Evolutionary conservation across 2,113 vertebrate genomes (phyloP).

Genomic region (Guaruba guarouba): DNA sequence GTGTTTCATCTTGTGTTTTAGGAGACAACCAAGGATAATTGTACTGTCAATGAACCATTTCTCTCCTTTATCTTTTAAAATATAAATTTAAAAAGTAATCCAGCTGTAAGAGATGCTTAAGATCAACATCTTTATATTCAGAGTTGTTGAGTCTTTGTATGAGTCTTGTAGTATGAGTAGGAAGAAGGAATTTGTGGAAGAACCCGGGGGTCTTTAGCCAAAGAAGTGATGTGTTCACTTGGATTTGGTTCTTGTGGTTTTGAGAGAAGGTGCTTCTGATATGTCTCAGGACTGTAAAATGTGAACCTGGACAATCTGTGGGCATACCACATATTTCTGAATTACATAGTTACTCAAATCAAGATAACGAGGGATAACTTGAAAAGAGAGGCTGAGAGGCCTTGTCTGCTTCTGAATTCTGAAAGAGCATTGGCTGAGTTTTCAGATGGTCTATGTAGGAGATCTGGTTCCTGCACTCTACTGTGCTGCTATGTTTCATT

Average conservation of each 20-base stretch:
- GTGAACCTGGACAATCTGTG: neutral
- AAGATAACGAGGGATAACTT: neutral
- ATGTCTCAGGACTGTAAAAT: neutral
- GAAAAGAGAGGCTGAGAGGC: neutral
- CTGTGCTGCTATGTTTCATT: neutral
- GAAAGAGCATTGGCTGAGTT: neutral
- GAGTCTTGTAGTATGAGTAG: neutral
- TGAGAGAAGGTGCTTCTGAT: neutral
- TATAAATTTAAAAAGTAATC: neutral
- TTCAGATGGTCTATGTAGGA: neutral
- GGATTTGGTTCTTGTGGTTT: neutral
- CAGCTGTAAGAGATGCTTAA: neutral
- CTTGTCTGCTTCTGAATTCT: neutral
- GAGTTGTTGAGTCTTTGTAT: neutral
- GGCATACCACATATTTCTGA: neutral
- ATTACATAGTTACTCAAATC: neutral
- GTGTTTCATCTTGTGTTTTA: conserved; percentile 58
- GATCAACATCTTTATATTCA: neutral
- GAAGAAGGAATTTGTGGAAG: neutral
- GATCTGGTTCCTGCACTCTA: neutral
- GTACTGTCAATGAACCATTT: neutral
- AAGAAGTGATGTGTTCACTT: neutral
- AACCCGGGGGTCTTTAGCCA: neutral
- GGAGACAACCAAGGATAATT: conserved; percentile 2
- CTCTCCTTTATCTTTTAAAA: neutral